Evolutionary conservation across 1,140 invertebrate genomes (phyloP).

Genomic region (Papilio dardanus): DNA sequence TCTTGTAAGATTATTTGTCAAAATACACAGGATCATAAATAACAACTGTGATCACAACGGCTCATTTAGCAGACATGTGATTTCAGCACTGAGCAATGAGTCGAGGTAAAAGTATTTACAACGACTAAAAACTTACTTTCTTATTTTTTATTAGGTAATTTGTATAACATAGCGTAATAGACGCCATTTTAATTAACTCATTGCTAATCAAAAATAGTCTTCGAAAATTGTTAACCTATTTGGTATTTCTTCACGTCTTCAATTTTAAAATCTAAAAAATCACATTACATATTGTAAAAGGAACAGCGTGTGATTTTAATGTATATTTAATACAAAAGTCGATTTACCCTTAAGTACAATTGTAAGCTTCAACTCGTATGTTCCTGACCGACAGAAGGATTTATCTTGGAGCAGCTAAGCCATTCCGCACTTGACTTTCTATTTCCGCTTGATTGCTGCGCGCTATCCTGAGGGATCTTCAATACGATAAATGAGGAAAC

Average conservation of each 20-base stretch:
- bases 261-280: too few species aligned
- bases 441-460: constrained; percentile 57
- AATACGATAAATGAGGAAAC: constrained; percentile 61
- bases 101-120: neutral
- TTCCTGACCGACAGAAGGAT: constrained; percentile 40
- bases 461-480: constrained; percentile 59
- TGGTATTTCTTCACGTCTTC: too few species aligned
- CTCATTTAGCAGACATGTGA: neutral
- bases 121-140: neutral
- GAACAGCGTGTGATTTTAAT: neutral
- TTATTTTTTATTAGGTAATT: too few species aligned
- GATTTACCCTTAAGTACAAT: neutral
- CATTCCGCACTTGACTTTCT: constrained; percentile 66
- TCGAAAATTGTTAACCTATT: too few species aligned
- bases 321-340: neutral
- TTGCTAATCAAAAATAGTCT: too few species aligned
- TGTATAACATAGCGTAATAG: too few species aligned
- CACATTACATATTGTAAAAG: neutral
- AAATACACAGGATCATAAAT: neutral
- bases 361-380: constrained; percentile 7
- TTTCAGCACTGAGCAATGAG: neutral
- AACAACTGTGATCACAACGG: neutral
- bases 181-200: too few species aligned
- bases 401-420: constrained; percentile 48
- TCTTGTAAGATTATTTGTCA: neutral